Evolutionary conservation across 92 coral and sea anemone genomes (phyloP).

Genomic region (Phenganax subtilis): DNA sequence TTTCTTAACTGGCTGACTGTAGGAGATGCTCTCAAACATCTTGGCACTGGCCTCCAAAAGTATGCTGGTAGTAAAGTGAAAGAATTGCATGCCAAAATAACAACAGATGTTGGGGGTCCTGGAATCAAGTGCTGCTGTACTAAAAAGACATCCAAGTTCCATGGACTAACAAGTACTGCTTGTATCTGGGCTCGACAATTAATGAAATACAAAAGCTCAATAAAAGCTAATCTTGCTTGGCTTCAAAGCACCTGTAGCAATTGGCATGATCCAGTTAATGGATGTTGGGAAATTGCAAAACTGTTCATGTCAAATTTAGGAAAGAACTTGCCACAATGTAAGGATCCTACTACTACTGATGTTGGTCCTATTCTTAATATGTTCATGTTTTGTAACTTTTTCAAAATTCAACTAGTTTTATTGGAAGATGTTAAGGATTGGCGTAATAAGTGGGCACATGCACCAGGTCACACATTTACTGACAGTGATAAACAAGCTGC

Average conservation of each 20-base stretch:
- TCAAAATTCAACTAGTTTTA: slow-evolving; percentile 46
- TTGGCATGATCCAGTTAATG: slow-evolving; percentile 62
- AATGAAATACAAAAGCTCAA: slow-evolving; percentile 22
- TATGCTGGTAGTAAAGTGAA: slow-evolving; percentile 46
- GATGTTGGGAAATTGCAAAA: slow-evolving; percentile 75
- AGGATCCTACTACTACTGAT: slow-evolving; percentile 57
- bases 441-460: slow-evolving; percentile 50
- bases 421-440: slow-evolving; percentile 55
- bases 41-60: slow-evolving; percentile 59
- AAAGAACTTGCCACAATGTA: slow-evolving; percentile 32
- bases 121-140: too few species aligned
- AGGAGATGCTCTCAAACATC: slow-evolving; percentile 55
- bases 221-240: slow-evolving; percentile 57
- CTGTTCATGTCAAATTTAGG: slow-evolving; percentile 64
- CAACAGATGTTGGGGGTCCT: slow-evolving; percentile 6
- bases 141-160: too few species aligned
- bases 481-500: slow-evolving; percentile 21
- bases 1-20: slow-evolving; percentile 82
- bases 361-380: slow-evolving; percentile 61
- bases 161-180: too few species aligned
- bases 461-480: not conserved
- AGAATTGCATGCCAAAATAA: slow-evolving; percentile 44
- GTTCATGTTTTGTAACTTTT: slow-evolving; percentile 54
- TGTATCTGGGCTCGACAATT: not conserved
- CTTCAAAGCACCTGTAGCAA: slow-evolving; percentile 54